Base-by-base conservation (phyloP, 2,113 vertebrate genomes). In the Heterotilapia buettikoferi region DNA sequence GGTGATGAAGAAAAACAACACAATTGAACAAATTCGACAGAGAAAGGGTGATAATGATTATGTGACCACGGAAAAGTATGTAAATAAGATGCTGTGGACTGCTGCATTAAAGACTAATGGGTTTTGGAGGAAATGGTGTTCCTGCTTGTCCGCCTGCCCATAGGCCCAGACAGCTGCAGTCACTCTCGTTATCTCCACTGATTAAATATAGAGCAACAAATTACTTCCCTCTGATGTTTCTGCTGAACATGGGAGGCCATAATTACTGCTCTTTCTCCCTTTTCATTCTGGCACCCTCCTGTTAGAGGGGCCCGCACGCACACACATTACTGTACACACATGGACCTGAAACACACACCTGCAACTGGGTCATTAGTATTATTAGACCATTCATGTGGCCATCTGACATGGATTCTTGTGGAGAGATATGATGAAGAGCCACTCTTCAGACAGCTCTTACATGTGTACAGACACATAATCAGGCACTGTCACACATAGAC, bases 121-220 rank as follows among this genome's bases (percentile, higher is more conserved):
- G 26, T 89, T 94, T 89, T 79, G 59, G 91, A 95, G 94, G 95
- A 96, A 96, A 96, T 95, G 63, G 91, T 90, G 92, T 56, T 87
- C 80, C 88, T 83, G 89, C 89, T 82, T 84, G 89, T 94, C 87
- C 7, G 79, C 66, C 87, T 92, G 93, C 93, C 91, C 91, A 93
- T 92, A 86, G 88, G 91, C 82, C 86, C 92, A 92, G 90, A 92
- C 93, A 90, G 93, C 92, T 87, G 86, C 90, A 92, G 92, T 94
- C 93, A 88, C 82, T 93, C 95, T 95, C 85, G 91, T 94, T 96
- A 95, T 95, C 94, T 90, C 84, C 82, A 38, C 93, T 94, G 92
- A 95, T 96, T 96, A 94, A 96, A 96, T 96, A 95, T 92, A 94
- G 93, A 95, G 91, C 94, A 95, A 96, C 94, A 96, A 96, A 96